phyloP scores from a whole-genome alignment of 1,140 invertebrate species.

The Aphidius ervi region DNA sequence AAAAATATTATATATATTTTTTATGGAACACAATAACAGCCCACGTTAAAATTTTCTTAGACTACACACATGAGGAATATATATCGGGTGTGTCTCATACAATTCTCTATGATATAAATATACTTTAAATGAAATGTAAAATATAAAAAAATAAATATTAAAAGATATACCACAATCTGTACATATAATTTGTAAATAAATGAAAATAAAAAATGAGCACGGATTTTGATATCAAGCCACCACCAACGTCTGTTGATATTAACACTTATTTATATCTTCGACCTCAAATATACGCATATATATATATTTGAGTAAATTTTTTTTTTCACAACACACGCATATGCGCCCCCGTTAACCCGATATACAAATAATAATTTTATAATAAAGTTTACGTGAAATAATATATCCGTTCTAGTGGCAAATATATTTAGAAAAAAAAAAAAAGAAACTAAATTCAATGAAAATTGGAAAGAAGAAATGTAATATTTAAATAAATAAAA shows the following conservation, averaged over 20 bases:
- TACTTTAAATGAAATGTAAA: no score
- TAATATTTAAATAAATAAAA: neutral
- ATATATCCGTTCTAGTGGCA: neutral
- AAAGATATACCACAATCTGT: constrained; percentile 5
- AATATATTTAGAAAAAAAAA: neutral
- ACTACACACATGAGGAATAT: no score
- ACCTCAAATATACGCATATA: constrained; percentile 39
- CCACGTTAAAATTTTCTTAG: no score
- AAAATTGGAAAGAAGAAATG: neutral
- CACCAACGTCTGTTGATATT: constrained; percentile 40
- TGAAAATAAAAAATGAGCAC: constrained; percentile 6
- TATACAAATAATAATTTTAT: neutral
- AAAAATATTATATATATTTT: no score
- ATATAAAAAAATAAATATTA: constrained; percentile 18
- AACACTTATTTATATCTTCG: constrained; percentile 49
- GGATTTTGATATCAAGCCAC: constrained; percentile 35
- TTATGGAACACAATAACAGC: no score
- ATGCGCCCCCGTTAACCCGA: constrained; percentile 33
- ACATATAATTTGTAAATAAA: constrained; percentile 1
- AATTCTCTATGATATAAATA: no score
- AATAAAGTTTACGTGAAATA: neutral
- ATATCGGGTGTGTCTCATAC: no score
- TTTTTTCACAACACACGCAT: constrained; percentile 1
- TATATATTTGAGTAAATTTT: constrained; percentile 26
- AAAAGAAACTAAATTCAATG: neutral